Conservation (phyloP, 2,113 vertebrate species). For the Platichthys stellatus region DNA sequence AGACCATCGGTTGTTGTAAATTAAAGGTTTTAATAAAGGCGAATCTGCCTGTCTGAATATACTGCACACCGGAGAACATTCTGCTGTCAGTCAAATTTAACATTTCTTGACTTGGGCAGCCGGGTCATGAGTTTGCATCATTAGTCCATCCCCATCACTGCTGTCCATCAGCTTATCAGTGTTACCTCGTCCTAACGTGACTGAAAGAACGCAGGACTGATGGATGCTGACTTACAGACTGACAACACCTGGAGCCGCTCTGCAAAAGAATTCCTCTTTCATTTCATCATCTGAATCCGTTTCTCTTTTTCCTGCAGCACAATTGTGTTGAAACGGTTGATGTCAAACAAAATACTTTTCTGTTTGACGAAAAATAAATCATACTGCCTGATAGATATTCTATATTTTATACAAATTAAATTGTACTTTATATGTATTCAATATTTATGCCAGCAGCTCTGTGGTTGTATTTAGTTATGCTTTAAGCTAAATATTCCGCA, state of each 20-base stretch:
- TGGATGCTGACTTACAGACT: neutral
- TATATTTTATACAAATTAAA: too few relatives aligned
- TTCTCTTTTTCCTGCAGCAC: neutral
- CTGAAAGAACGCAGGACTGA: neutral
- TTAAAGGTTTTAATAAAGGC: neutral
- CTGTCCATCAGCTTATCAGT: constrained; percentile 2
- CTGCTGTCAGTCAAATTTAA: constrained; percentile 19
- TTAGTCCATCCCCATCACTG: constrained; percentile 10
- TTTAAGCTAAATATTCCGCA: too few relatives aligned
- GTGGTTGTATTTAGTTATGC: neutral
- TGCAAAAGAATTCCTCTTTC: neutral
- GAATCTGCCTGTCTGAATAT: constrained; percentile 1
- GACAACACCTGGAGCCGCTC: neutral
- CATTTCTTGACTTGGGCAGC: constrained; percentile 14
- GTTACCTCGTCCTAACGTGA: neutral
- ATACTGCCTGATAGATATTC: too few relatives aligned
- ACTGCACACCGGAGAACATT: neutral
- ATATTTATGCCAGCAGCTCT: neutral
- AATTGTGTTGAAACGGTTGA: neutral
- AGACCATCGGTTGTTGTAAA: neutral
- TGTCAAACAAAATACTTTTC: neutral
- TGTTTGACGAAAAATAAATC: too few relatives aligned
- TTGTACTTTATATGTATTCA: too few relatives aligned
- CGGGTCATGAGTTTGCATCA: constrained; percentile 2
- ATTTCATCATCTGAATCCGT: neutral